These are phyloP conservation scores for Globodera rostochiensis DNA, from an alignment of 1,140 invertebrate genomes.

Conservation along the genomic window DNA sequence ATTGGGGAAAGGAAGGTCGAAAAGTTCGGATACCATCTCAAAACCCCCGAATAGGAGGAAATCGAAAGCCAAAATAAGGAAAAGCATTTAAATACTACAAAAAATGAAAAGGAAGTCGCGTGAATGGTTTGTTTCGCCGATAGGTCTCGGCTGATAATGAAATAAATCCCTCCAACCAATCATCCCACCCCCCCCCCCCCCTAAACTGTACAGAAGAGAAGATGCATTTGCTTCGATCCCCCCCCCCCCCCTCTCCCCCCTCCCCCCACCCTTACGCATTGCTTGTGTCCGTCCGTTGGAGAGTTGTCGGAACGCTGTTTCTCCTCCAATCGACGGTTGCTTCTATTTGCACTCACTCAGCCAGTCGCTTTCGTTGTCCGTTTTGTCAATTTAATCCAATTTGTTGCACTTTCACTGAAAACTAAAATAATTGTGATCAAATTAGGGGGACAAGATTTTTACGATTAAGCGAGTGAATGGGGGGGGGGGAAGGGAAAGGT, in stretches of 20 bases:
- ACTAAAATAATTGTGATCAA: no score
- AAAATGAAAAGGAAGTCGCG: conserved; percentile 9
- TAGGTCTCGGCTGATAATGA: no score
- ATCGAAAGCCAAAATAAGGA: no score
- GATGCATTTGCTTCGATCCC: no score
- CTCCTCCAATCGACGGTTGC: background rate
- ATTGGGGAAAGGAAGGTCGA: background rate
- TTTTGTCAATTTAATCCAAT: background rate
- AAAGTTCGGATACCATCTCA: background rate
- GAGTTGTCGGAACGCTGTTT: no score
- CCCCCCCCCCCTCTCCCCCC: no score
- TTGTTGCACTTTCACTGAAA: background rate
- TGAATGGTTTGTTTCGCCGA: background rate
- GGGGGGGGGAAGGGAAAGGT: background rate
- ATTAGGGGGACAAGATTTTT: background rate
- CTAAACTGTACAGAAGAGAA: no score
- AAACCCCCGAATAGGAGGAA: no score
- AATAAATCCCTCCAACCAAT: background rate
- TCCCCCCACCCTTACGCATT: background rate
- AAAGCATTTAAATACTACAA: no score
- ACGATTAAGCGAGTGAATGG: background rate
- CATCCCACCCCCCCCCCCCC: background rate
- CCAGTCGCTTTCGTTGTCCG: background rate
- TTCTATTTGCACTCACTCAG: background rate
- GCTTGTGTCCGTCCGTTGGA: background rate